Evolutionary conservation across 2,888 invertebrate genomes (phyloP), one percentile per base, ranked within the genome.

Genomic region (Steinernema carpocapsae): DNA sequence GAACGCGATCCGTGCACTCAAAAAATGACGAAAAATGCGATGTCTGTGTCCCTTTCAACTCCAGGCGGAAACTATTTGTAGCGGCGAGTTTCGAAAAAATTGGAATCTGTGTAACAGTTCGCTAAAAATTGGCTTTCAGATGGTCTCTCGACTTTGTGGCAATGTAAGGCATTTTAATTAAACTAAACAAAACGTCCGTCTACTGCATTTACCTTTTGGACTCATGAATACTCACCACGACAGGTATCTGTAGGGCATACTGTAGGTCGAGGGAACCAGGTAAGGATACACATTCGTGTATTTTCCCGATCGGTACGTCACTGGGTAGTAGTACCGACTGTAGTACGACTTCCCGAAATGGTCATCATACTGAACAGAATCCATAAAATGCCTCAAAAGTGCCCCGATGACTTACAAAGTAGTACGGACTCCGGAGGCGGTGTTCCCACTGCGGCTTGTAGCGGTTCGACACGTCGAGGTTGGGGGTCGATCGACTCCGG

Each of bases 381-480:
- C 48, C 48, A 7, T 14, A 19, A n/a, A n/a, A n/a, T 43, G 43
- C 10, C 43, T 12, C 43, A 43, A 43, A 22, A 24, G 24, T 10
- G 37, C 37, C 4, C 64, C 1, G 14, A 7, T 12, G 17, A 64
- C 64, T 32, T 32, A 64, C 64, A n/a, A 64, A 64, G 32, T 64
- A 64, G 37, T 64, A 32, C 17, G 64, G 64, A 64, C 64, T 64
- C 7, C 64, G 64, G 26, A 64, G 29, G 32, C 32, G 64, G 64
- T 64, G 29, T 17, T 64, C 64, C 64, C 64, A 64, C 37, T 64
- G 64, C 14, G 64, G 64, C 64, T 64, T 64, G 32, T 64, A 64
- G 64, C 29, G 64, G 7, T 24, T 29, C 6, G 64, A 64, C 12
- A 64, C 64, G 19, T 64, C 64, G 29, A 64, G 19, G 64, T 64